These are phyloP conservation scores for Cyclina sinensis DNA, from an alignment of 1,140 invertebrate genomes.

Conservation along the genomic window DNA sequence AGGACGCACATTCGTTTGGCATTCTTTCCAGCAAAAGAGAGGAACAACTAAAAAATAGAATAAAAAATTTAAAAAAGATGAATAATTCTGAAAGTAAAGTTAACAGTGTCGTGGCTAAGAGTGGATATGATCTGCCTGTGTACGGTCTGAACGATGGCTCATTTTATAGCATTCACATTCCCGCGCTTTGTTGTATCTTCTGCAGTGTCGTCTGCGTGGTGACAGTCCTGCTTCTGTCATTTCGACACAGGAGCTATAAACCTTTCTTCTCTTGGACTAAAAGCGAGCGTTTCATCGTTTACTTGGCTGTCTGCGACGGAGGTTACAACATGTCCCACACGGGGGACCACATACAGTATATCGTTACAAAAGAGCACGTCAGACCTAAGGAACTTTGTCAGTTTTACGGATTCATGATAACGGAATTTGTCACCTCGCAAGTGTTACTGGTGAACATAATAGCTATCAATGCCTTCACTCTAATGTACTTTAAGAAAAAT, in stretches of 20 bases:
- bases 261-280: slow-evolving; percentile 67
- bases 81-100: background rate
- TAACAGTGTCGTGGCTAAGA: background rate
- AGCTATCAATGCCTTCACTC: slow-evolving; percentile 69
- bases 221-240: slow-evolving; percentile 57
- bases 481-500: slow-evolving; percentile 67
- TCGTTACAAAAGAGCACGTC: slow-evolving; percentile 63
- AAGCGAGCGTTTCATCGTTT: slow-evolving; percentile 71
- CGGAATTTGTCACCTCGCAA: slow-evolving; percentile 65
- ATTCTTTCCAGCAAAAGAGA: too few relatives aligned
- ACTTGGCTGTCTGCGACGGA: slow-evolving; percentile 68
- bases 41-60: too few relatives aligned
- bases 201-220: slow-evolving; percentile 63
- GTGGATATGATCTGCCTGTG: slow-evolving; percentile 67
- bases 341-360: slow-evolving; percentile 68
- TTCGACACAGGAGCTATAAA: slow-evolving; percentile 42
- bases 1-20: too few relatives aligned
- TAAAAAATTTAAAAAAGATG: background rate
- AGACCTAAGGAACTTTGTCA: slow-evolving; percentile 63
- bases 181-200: slow-evolving; percentile 68
- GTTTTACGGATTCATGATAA: slow-evolving; percentile 68
- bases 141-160: slow-evolving; percentile 59
- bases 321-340: slow-evolving; percentile 68
- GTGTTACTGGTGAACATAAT: slow-evolving; percentile 69
- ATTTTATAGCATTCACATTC: slow-evolving; percentile 69